A percentile compares a stretch with the other conserved stretches of the same genome.
Evolutionary conservation across 2,797 vertebrate genomes (phyloP).

Genomic region (Odontamblyopus lacepedii): DNA sequence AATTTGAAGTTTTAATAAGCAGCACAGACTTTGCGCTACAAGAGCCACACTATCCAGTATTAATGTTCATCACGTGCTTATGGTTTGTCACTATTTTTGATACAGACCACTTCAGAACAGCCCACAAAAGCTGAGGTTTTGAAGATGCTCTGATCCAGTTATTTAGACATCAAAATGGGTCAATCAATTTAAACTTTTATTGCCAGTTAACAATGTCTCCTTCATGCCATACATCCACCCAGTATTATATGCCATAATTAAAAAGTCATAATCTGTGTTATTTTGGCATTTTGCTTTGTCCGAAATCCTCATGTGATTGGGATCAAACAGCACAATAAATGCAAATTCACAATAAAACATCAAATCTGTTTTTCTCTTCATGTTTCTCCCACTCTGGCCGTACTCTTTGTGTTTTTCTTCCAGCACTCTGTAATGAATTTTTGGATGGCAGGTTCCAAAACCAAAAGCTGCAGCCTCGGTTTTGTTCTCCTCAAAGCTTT

Average conservation of each 20-base stretch:
- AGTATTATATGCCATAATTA: not conserved
- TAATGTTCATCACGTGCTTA: not conserved
- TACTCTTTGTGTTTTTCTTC: constrained; percentile 54
- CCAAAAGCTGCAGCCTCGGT: constrained; percentile 53
- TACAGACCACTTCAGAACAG: not conserved
- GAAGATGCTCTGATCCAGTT: not conserved
- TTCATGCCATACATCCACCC: not conserved
- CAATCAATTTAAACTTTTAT: too few species aligned
- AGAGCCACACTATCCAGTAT: not conserved
- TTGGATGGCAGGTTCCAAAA: constrained; percentile 64
- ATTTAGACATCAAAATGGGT: not conserved
- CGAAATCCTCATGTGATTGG: constrained; percentile 41
- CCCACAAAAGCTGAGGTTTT: not conserved
- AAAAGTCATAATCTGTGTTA: not conserved
- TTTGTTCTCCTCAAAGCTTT: constrained; percentile 64
- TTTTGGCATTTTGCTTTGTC: constrained; percentile 12
- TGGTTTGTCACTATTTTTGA: not conserved
- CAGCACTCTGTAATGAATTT: constrained; percentile 67
- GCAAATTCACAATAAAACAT: constrained; percentile 45
- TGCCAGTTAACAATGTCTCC: too few species aligned
- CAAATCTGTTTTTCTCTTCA: constrained; percentile 31
- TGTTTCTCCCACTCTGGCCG: constrained; percentile 26
- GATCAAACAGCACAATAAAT: constrained; percentile 55
- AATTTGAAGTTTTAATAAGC: not conserved
- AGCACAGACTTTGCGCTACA: not conserved